Evolutionary conservation across 2,797 vertebrate species (phyloP).

Genomic region (Clamator glandarius): DNA sequence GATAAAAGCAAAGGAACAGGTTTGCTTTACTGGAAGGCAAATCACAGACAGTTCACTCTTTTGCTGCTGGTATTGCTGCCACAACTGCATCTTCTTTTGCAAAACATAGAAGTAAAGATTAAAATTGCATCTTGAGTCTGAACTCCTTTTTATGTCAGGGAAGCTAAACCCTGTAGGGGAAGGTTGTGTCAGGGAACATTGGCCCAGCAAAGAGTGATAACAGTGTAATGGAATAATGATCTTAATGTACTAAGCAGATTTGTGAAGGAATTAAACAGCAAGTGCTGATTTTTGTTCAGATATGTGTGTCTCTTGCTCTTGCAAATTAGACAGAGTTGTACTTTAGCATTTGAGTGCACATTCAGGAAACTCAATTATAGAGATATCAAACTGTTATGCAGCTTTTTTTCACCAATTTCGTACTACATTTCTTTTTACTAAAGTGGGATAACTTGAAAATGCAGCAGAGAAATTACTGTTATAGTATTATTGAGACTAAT

Average conservation of each 20-base stretch:
- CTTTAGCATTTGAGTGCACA: constrained; percentile 24
- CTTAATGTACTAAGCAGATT: constrained; percentile 15
- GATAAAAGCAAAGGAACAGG: background rate
- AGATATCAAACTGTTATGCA: constrained; percentile 8
- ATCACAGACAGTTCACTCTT: background rate
- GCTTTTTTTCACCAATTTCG: constrained; percentile 13
- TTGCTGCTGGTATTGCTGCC: background rate
- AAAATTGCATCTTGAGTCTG: background rate
- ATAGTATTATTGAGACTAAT: background rate
- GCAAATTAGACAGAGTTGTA: background rate
- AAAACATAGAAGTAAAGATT: background rate
- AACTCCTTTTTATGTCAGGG: background rate
- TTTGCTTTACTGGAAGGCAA: background rate
- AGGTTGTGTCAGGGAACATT: constrained; percentile 2
- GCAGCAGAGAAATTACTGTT: constrained; percentile 16
- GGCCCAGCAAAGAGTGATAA: background rate
- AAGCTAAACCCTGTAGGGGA: background rate
- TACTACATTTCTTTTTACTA: background rate
- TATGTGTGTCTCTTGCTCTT: background rate
- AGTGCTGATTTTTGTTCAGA: constrained; percentile 37
- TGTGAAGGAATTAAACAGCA: constrained; percentile 31
- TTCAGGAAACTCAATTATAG: constrained; percentile 32
- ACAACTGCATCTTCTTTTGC: background rate
- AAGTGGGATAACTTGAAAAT: background rate
- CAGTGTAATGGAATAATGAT: constrained; percentile 10